phyloP scores from a whole-genome alignment of 92 coral and sea anemone genomes.

The Pocillopora meandrina region DNA sequence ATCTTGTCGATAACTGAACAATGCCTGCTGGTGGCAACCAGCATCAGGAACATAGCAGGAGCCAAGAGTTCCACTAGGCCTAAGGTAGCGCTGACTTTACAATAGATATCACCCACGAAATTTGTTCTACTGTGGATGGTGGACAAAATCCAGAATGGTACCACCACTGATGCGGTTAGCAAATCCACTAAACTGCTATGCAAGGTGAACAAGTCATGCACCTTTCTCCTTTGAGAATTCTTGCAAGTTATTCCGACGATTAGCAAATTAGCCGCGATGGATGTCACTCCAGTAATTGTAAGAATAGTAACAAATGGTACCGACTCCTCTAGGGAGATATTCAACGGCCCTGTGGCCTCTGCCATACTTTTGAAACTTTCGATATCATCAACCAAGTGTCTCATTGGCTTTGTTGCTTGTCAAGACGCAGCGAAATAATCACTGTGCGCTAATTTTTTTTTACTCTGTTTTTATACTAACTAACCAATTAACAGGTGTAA shows the following conservation, averaged over 20 bases:
- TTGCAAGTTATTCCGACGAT: slow-evolving; percentile 66
- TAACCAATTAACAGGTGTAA: slow-evolving; percentile 33
- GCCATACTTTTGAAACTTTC: slow-evolving; percentile 4
- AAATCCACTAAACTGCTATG: slow-evolving; percentile 75
- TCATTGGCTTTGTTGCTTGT: slow-evolving; percentile 16
- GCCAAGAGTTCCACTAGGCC: slow-evolving; percentile 74
- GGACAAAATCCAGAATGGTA: slow-evolving; percentile 85
- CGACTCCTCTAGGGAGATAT: slow-evolving; percentile 57
- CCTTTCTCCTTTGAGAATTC: slow-evolving; percentile 54
- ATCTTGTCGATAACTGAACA: slow-evolving; percentile 65
- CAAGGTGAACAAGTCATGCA: slow-evolving; percentile 69
- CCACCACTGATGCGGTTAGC: slow-evolving; percentile 58
- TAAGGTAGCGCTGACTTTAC: slow-evolving; percentile 64
- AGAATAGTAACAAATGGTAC: slow-evolving; percentile 78
- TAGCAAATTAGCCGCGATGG: slow-evolving; percentile 71
- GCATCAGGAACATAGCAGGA: slow-evolving; percentile 68
- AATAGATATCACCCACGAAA: slow-evolving; percentile 55
- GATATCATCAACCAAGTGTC: slow-evolving; percentile 2
- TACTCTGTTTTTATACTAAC: background rate
- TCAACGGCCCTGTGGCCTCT: slow-evolving; percentile 43
- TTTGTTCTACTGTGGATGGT: slow-evolving; percentile 66
- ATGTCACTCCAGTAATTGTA: slow-evolving; percentile 75
- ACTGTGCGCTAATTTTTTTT: slow-evolving; percentile 15
- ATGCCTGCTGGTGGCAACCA: slow-evolving; percentile 71
- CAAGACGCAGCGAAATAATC: slow-evolving; percentile 2